Evolutionary conservation across 2,797 vertebrate genomes (phyloP).

Genomic region (Sebastes hubbsi): DNA sequence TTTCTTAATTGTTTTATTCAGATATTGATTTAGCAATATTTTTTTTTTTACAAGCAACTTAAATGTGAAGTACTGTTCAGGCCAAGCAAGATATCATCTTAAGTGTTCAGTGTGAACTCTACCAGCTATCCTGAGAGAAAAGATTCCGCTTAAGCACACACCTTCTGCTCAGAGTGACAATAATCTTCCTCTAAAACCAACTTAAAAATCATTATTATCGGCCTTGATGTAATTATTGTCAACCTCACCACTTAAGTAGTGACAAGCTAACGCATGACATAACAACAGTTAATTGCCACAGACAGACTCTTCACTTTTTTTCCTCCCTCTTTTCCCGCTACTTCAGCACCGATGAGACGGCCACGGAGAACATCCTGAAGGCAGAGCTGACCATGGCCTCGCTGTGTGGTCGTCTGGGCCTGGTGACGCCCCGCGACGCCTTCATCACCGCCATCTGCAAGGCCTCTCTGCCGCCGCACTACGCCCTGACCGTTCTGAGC

Average conservation of each 20-base stretch:
- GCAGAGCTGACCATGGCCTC: conserved; percentile 96
- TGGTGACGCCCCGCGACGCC: conserved; percentile 96
- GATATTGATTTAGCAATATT: neutral
- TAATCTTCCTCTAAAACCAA: neutral
- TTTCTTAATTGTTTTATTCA: neutral
- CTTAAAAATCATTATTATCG: neutral
- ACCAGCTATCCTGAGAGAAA: neutral
- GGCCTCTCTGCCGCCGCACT: conserved; percentile 97
- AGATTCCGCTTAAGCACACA: neutral
- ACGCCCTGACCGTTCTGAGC: conserved; percentile 93
- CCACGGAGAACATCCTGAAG: conserved; percentile 98
- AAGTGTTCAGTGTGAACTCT: neutral
- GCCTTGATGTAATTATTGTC: neutral
- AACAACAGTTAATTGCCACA: neutral
- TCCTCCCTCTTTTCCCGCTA: neutral
- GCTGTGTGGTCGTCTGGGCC: conserved; percentile 92
- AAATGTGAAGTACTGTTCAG: neutral
- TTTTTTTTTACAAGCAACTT: neutral
- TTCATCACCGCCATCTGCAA: conserved; percentile 99
- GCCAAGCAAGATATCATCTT: neutral
- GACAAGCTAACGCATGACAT: neutral
- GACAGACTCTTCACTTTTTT: neutral
- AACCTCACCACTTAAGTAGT: neutral
- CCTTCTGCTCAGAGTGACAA: neutral
- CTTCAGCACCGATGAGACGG: conserved; percentile 94